Evolutionary conservation across 2,797 vertebrate genomes (phyloP).

Genomic region (Sebastes iracundus): DNA sequence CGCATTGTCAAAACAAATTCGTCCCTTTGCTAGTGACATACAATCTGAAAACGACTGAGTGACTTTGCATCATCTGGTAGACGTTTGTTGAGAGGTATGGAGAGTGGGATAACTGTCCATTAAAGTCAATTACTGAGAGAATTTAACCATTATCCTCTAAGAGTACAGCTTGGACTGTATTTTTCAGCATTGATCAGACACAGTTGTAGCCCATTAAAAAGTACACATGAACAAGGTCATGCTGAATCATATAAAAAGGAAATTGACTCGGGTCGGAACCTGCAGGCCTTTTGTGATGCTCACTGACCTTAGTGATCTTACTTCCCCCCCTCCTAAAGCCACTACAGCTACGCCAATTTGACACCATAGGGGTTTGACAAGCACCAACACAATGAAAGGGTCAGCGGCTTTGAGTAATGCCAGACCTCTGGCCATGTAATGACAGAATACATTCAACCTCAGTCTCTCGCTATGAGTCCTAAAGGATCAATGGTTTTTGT

Average conservation of each 20-base stretch:
- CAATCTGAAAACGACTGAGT: conserved; percentile 20
- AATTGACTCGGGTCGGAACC: conserved; percentile 10
- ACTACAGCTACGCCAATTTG: conserved; percentile 26
- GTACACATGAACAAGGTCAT: conserved; percentile 3
- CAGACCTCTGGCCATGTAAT: conserved; percentile 50
- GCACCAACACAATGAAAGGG: conserved; percentile 18
- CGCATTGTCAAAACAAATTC: conserved; percentile 44
- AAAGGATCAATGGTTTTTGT: conserved; percentile 47
- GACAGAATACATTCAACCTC: conserved; percentile 51
- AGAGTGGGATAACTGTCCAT: background rate
- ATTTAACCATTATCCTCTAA: background rate
- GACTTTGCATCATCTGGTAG: conserved; percentile 12
- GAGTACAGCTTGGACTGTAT: background rate
- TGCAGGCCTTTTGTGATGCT: conserved; percentile 27
- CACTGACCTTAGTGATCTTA: conserved; percentile 30
- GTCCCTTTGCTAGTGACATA: conserved; percentile 4
- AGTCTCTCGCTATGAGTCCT: conserved; percentile 8
- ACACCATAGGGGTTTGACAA: conserved; percentile 9
- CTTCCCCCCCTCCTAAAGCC: conserved; percentile 1
- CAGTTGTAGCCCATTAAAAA: background rate
- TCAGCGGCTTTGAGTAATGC: conserved; percentile 49
- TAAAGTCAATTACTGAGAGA: background rate
- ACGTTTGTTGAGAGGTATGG: background rate
- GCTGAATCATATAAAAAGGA: conserved; percentile 6
- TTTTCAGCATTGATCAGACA: conserved; percentile 2